phyloP scores from a whole-genome alignment of 2,888 invertebrate genomes.

The Zonitis immaculata region DNA sequence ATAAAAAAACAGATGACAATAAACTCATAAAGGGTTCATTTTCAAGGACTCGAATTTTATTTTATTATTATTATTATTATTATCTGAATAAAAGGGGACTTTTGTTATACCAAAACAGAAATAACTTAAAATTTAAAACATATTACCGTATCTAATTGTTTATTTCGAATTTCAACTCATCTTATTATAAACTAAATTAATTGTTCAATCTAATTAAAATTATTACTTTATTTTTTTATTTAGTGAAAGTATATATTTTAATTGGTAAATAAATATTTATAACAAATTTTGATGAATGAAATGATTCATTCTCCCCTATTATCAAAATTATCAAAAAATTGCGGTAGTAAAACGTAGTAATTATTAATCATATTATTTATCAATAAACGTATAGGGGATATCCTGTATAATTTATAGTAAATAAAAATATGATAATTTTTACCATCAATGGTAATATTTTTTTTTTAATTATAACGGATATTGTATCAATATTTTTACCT shows the following conservation, averaged over 20 bases:
- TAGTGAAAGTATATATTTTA: background rate
- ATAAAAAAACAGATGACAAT: slow-evolving; percentile 1
- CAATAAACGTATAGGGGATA: background rate
- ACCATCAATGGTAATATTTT: background rate
- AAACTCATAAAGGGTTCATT: background rate
- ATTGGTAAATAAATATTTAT: too few species aligned
- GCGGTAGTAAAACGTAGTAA: background rate
- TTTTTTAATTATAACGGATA: background rate
- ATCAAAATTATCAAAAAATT: background rate
- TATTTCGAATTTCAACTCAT: background rate
- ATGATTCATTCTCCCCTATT: background rate
- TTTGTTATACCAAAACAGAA: background rate
- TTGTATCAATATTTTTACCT: background rate
- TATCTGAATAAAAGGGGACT: background rate
- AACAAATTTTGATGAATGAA: too few species aligned
- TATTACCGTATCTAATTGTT: background rate
- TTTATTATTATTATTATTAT: background rate
- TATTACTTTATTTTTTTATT: background rate
- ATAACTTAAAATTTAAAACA: background rate
- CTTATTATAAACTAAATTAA: too few species aligned
- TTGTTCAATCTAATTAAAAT: too few species aligned
- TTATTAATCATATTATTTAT: background rate
- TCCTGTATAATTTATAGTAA: background rate
- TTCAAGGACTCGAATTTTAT: background rate
- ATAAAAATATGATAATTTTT: background rate